Conservation (phyloP, 1,140 invertebrate species). For the Drosophila kurseongensis region DNA sequence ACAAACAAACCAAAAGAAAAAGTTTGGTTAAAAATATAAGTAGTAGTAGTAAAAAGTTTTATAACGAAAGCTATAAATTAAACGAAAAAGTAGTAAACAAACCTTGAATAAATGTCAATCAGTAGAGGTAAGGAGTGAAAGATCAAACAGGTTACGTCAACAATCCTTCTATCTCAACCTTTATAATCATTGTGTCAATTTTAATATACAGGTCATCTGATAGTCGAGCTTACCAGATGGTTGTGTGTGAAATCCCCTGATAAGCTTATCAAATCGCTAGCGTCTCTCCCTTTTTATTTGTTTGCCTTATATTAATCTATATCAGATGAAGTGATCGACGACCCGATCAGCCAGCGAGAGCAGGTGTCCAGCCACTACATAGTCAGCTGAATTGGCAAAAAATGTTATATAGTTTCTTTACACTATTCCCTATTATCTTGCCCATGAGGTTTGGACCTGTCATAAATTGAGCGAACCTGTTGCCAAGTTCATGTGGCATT, state of each 20-base stretch:
- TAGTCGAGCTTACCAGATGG: constrained; percentile 23
- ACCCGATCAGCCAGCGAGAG: constrained; percentile 11
- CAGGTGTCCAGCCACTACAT: constrained; percentile 19
- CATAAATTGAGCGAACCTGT: constrained; percentile 37
- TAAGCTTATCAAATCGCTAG: constrained; percentile 37
- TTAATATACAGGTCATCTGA: constrained; percentile 23
- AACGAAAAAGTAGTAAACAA: not conserved
- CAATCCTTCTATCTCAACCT: not conserved
- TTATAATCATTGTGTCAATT: not conserved
- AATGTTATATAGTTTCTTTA: constrained; percentile 9
- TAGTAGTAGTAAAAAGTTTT: too few species aligned
- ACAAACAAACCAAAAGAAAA: too few species aligned
- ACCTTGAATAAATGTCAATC: not conserved
- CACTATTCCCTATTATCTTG: constrained; percentile 9
- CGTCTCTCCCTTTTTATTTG: constrained; percentile 17
- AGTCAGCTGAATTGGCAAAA: constrained; percentile 9
- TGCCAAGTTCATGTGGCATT: constrained; percentile 42
- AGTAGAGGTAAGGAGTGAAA: not conserved
- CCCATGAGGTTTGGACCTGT: constrained; percentile 17
- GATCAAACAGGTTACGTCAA: not conserved
- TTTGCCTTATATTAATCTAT: constrained; percentile 17
- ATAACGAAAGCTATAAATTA: not conserved
- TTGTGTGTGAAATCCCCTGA: constrained; percentile 12
- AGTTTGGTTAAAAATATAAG: too few species aligned
- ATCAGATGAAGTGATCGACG: constrained; percentile 25